Evolutionary conservation across 2,888 invertebrate species (phyloP), one percentile per base, ranked within the genome.

Genomic region (Zaprionus obscuricornis): DNA sequence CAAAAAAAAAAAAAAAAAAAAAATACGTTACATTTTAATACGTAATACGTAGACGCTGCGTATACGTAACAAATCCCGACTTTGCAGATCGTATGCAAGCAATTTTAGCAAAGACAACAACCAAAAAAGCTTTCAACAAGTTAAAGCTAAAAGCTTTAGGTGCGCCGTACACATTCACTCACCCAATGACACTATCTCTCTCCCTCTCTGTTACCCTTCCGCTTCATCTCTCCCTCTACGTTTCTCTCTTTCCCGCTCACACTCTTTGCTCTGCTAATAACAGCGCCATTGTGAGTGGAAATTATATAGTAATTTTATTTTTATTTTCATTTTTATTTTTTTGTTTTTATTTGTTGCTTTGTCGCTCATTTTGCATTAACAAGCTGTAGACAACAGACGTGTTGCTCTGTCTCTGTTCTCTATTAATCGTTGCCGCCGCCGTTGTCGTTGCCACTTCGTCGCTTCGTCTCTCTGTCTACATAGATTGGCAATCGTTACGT

Each of bases 261-360:
- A 34, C 42, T 49, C 20, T 20, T 8, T 14, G 13, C 7, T n/a
- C n/a, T n/a, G n/a, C n/a, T n/a, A n/a, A n/a, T n/a, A 31, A 31
- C 47, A 43, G 47, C 52, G 47, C 31, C 63, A 62, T 20, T 34
- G 2, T 36, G 49, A 54, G 62, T 24, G n/a, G n/a, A n/a, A n/a
- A 8, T 13, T 33, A 13, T 31, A 3, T 2, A 5, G 14, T 31
- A 31, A 5, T 5, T 31, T 31, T 43, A 37, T 27, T 20, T 54
- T 17, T 29, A 18, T 3, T 6, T 27, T 26, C 8, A 13, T 16
- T 43, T 37, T 45, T 55, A 20, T 45, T 40, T 49, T n/a, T 55
- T 52, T 70, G 55, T 65, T 70, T 65, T 70, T 70, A 55, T 66
- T 66, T 55, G 43, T 60, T 43, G 68, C 50, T 47, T 31, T 57